A percentile compares a stretch with the other conserved stretches of the same genome.
Conservation (phyloP, 2,797 vertebrate genomes). For the Chromis chromis region DNA sequence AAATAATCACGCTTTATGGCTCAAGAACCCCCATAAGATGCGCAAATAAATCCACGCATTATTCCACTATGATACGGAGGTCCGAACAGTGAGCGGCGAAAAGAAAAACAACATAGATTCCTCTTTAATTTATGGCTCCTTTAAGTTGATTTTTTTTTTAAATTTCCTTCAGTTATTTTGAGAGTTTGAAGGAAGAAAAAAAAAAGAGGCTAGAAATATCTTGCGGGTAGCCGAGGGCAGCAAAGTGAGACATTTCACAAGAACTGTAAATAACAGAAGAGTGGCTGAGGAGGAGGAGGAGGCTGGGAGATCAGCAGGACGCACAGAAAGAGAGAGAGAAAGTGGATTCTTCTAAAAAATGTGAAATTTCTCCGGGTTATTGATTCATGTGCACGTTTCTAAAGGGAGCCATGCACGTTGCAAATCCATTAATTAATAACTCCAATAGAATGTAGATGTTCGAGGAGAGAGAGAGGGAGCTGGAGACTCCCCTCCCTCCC, state of each 20-base stretch:
- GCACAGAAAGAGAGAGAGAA: not conserved
- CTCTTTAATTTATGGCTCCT: slow-evolving; percentile 75
- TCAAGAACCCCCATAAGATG: slow-evolving; percentile 80
- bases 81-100: slow-evolving; percentile 82
- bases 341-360: slow-evolving; percentile 22
- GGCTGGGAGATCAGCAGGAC: not conserved
- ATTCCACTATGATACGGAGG: slow-evolving; percentile 76
- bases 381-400: slow-evolving; percentile 49
- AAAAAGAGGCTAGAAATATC: slow-evolving; percentile 63
- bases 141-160: slow-evolving; percentile 69
- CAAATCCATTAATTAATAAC: slow-evolving; percentile 53
- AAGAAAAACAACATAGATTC: slow-evolving; percentile 74
- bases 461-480: slow-evolving; percentile 18
- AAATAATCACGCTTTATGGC: slow-evolving; percentile 85
- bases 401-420: slow-evolving; percentile 21
- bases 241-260: slow-evolving; percentile 83
- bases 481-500: slow-evolving; percentile 27
- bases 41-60: slow-evolving; percentile 86
- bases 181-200: slow-evolving; percentile 47
- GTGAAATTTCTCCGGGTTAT: slow-evolving; percentile 41
- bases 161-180: slow-evolving; percentile 46
- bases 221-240: slow-evolving; percentile 76
- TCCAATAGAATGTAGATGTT: slow-evolving; percentile 34
- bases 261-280: slow-evolving; percentile 82
- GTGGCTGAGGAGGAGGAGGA: slow-evolving; percentile 22